Conservation (phyloP, 2,888 invertebrate species). For the Temnothorax rugatulus region DNA sequence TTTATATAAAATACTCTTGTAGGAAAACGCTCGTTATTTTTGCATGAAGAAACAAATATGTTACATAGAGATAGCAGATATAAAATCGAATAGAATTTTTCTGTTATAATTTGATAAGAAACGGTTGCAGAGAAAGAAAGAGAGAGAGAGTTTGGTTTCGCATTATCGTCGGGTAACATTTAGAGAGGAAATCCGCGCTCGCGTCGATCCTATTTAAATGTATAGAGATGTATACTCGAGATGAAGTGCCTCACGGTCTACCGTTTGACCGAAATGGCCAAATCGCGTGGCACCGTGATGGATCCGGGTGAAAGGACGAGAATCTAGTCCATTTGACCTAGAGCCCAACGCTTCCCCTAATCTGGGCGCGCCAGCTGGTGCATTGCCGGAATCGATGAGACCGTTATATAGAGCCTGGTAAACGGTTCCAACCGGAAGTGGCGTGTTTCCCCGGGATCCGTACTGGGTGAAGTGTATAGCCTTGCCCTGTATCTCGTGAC, state of each 20-base stretch:
- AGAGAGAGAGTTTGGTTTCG: not conserved
- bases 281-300: conserved; percentile 42
- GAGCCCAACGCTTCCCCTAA: conserved; percentile 59
- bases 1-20: not conserved
- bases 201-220: conserved; percentile 5
- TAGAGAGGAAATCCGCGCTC: not conserved
- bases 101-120: not conserved
- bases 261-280: conserved; percentile 17
- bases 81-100: not conserved
- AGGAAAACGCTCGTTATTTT: not conserved
- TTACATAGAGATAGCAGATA: not conserved
- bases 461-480: conserved; percentile 9
- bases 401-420: conserved; percentile 61
- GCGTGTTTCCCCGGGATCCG: conserved; percentile 22
- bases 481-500: conserved; percentile 28
- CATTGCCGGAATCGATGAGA: conserved; percentile 55
- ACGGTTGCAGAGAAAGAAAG: not conserved
- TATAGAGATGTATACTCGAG: not conserved
- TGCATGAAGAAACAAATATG: not conserved
- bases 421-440: conserved; percentile 21
- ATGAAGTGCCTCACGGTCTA: conserved; percentile 8
- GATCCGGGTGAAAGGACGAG: conserved; percentile 29
- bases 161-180: not conserved
- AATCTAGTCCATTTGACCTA: conserved; percentile 59
- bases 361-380: conserved; percentile 53